Base-by-base conservation (phyloP, 2,113 vertebrate genomes). In the Hemibagrus wyckioides region DNA sequence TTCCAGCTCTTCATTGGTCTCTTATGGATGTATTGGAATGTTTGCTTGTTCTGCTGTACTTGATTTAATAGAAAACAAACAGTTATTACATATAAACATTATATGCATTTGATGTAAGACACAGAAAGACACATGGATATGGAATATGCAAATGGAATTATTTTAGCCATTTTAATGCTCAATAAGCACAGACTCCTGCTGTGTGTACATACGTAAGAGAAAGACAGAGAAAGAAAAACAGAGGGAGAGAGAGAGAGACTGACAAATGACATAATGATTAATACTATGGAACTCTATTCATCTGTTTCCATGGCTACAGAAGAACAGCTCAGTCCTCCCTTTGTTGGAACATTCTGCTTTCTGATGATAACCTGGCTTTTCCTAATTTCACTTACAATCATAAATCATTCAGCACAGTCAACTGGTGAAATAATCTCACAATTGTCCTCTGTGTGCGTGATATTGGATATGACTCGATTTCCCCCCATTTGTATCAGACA, bases 251-350 rank as follows among this genome's bases (percentile, higher is more conserved):
- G 57, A 81, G 50, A 67, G 71, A 82, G 90, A 87, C 83, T 87
- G 88, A 88, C 89, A 89, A 89, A 83, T 88, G 88, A 90, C 88
- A 89, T 89, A 85, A 90, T 89, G 91, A 92, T 92, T 91, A 92
- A 89, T 89, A 83, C 77, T 87, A 91, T 84, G 65, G 80, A 86
- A 86, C 83, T 87, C 86, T 82, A 67, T 89, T 90, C 79, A 67
- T 84, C 82, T 76, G 88, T 91, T 91, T 86, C 91, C 89, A 89
- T 88, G 86, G 91, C 82, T 89, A 91, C 88, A 87, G 69, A 86
- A n/a, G 65, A 85, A 82, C 56, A 87, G 85, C 86, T 82, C 85
- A 73, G 85, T 63, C 85, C 63, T 75, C 61, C 21, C 33, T 65
- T 63, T 88, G 69, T 63, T 48, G 44, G 80, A 89, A 57, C 88